These are phyloP conservation scores for Nephrocerus scutellatus DNA, from an alignment of 2,888 invertebrate genomes.

Conservation along the genomic window DNA sequence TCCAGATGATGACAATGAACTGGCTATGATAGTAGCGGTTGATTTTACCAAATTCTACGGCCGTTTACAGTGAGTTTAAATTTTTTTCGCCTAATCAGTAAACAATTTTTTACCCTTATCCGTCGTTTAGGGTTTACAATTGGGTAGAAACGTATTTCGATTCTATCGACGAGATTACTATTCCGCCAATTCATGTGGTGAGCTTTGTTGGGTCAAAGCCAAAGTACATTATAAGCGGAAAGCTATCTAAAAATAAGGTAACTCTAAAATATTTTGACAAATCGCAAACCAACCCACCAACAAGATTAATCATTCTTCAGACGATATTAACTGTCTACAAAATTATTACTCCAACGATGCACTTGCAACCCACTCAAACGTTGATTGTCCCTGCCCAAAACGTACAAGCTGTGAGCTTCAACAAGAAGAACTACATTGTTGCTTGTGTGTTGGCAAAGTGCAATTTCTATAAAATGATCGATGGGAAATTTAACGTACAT, in stretches of 20 bases:
- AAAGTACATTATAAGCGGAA: conserved; percentile 32
- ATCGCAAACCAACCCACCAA: too few relatives aligned
- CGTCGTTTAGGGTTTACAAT: conserved; percentile 32
- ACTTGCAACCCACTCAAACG: conserved; percentile 30
- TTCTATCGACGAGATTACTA: conserved; percentile 31
- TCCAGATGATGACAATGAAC: conserved; percentile 23
- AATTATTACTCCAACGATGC: conserved; percentile 23
- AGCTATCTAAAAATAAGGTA: too few relatives aligned
- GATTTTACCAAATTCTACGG: conserved; percentile 30
- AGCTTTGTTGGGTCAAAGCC: conserved; percentile 30
- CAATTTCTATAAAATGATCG: conserved; percentile 33
- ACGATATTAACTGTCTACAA: conserved; percentile 32
- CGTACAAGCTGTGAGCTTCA: conserved; percentile 31
- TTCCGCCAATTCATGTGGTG: conserved; percentile 30
- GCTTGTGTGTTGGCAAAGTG: conserved; percentile 31
- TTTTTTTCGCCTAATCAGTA: not conserved
- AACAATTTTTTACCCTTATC: not conserved
- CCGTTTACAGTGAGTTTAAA: conserved; percentile 25
- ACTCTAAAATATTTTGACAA: too few relatives aligned
- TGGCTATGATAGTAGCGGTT: conserved; percentile 31
- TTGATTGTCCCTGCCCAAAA: conserved; percentile 29
- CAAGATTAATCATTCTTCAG: conserved; percentile 23
- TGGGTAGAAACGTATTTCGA: conserved; percentile 40
- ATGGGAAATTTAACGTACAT: conserved; percentile 33
- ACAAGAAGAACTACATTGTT: conserved; percentile 31